These are phyloP conservation scores for Leptinotarsa defecta DNA, from an alignment of 1,140 invertebrate species.

Conservation along the genomic window DNA sequence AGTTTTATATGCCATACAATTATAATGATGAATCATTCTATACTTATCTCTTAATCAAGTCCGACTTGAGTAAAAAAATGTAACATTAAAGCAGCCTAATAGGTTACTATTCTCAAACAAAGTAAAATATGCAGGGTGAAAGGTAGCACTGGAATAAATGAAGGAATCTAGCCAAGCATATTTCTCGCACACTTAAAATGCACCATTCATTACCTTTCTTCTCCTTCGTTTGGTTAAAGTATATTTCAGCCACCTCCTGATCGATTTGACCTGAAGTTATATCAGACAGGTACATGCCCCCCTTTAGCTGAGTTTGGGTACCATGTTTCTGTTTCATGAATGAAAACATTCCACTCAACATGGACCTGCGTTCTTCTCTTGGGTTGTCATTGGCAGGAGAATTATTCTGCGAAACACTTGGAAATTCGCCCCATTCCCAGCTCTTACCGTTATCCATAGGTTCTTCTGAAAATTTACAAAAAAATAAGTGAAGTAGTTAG, in stretches of 20 bases:
- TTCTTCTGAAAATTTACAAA: conserved; percentile 49
- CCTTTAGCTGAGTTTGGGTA: conserved; percentile 60
- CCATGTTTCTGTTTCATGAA: conserved; percentile 87
- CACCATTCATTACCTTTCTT: conserved; percentile 39
- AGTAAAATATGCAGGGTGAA: too few species aligned
- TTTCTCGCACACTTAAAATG: not conserved
- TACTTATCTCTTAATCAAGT: too few species aligned
- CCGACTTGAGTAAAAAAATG: too few species aligned
- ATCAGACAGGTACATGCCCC: conserved; percentile 93
- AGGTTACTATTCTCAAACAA: too few species aligned
- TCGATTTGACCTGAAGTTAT: conserved; percentile 86
- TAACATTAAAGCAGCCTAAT: too few species aligned
- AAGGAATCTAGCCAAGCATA: too few species aligned
- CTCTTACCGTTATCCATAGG: conserved; percentile 63
- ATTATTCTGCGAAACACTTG: conserved; percentile 58
- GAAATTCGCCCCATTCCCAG: conserved; percentile 98
- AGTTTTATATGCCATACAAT: too few species aligned
- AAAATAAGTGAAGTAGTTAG: too few species aligned
- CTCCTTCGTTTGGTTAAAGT: conserved; percentile 71
- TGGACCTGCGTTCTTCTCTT: conserved; percentile 68
- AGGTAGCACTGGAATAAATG: too few species aligned
- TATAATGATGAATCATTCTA: too few species aligned
- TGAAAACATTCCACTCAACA: conserved; percentile 88
- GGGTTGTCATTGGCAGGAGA: conserved; percentile 41
- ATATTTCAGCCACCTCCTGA: conserved; percentile 86